phyloP scores from a whole-genome alignment of 1,140 invertebrate genomes.

The Tetraneura akinire region DNA sequence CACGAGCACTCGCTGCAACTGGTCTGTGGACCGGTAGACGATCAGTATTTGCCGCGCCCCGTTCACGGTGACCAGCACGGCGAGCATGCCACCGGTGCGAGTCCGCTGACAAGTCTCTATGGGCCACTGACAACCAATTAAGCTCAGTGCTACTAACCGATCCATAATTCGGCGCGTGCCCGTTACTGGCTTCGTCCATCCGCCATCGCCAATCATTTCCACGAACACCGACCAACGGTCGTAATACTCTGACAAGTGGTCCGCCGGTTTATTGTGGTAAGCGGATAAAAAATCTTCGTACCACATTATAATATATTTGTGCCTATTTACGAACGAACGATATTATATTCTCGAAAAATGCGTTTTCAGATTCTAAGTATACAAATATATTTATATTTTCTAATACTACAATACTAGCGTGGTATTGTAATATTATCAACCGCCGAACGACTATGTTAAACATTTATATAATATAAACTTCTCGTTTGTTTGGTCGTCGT shows the following conservation, averaged over 20 bases:
- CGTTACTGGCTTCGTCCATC: background rate
- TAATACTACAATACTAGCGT: too few species aligned
- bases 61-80: background rate
- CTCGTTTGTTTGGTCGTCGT: too few species aligned
- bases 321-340: too few species aligned
- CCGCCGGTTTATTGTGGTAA: background rate
- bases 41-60: background rate
- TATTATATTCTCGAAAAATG: too few species aligned
- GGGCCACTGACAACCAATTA: background rate
- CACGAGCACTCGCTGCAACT: background rate
- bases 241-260: background rate
- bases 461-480: too few species aligned
- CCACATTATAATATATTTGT: background rate
- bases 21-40: background rate
- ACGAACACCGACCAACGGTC: background rate
- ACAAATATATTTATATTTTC: too few species aligned
- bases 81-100: background rate
- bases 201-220: background rate
- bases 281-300: conserved; percentile 19
- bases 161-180: background rate
- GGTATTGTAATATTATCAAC: too few species aligned
- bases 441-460: too few species aligned
- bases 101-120: background rate
- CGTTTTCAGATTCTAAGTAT: too few species aligned
- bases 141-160: background rate